phyloP scores from a whole-genome alignment of 2,113 vertebrate species.

The Hydropotes inermis region DNA sequence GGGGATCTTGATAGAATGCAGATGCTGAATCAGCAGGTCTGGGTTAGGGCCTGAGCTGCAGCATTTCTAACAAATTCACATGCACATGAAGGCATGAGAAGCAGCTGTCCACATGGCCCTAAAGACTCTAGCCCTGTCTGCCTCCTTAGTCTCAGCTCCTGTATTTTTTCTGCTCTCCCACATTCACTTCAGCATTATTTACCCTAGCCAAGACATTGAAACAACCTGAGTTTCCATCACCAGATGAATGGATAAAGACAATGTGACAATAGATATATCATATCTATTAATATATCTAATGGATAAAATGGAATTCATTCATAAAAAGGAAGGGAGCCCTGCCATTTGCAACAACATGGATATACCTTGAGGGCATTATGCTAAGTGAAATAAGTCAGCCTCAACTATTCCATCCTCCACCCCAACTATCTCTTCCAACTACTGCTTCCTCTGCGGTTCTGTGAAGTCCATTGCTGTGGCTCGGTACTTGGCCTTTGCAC shows the following conservation, averaged over 20 bases:
- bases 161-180: background rate
- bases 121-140: background rate
- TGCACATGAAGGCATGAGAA: background rate
- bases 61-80: rapidly evolving
- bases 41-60: background rate
- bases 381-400: background rate
- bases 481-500: background rate
- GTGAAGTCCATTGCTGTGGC: rapidly evolving
- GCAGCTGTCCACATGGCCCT: background rate
- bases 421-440: background rate
- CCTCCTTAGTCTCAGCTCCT: background rate
- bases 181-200: background rate
- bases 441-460: rapidly evolving
- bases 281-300: background rate
- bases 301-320: background rate
- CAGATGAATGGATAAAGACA: background rate
- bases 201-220: background rate
- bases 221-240: background rate
- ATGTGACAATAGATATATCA: background rate
- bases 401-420: background rate
- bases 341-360: background rate
- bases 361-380: background rate
- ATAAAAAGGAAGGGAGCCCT: background rate
- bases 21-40: background rate
- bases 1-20: background rate